phyloP scores from a whole-genome alignment of 2,888 invertebrate species.

The Aplocera efformata region DNA sequence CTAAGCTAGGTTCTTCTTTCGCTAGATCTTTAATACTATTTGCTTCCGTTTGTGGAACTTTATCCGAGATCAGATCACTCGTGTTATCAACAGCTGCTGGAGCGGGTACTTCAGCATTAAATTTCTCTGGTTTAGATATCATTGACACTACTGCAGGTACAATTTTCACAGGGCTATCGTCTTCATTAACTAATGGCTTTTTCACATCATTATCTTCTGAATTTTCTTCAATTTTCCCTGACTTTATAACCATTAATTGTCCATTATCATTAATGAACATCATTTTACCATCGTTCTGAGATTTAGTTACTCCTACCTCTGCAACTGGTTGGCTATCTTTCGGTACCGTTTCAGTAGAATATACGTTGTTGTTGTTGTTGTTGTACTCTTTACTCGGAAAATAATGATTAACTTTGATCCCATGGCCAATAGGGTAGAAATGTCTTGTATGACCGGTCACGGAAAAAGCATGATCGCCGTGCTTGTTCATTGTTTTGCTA shows the following conservation, averaged over 20 bases:
- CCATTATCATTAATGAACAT: constrained; percentile 31
- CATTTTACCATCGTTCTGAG: constrained; percentile 30
- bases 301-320: constrained; percentile 33
- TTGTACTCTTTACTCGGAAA: constrained; percentile 54
- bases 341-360: constrained; percentile 22
- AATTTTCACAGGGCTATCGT: constrained; percentile 28
- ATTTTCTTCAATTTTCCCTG: constrained; percentile 26
- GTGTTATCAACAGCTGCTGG: constrained; percentile 23
- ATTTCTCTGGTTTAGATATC: constrained; percentile 23
- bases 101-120: constrained; percentile 21
- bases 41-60: constrained; percentile 15
- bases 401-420: constrained; percentile 64
- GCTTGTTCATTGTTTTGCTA: constrained; percentile 67
- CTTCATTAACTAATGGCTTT: constrained; percentile 29
- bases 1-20: constrained; percentile 38
- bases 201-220: constrained; percentile 28
- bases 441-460: constrained; percentile 56
- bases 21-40: constrained; percentile 25
- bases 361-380: constrained; percentile 28
- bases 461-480: constrained; percentile 63
- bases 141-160: constrained; percentile 41
- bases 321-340: constrained; percentile 40
- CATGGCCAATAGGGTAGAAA: constrained; percentile 56
- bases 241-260: constrained; percentile 36
- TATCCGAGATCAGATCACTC: constrained; percentile 13